Evolutionary conservation across 2,797 vertebrate species (phyloP), one percentile per base, ranked within the genome.

Genomic region (Tokudaia muenninki): DNA sequence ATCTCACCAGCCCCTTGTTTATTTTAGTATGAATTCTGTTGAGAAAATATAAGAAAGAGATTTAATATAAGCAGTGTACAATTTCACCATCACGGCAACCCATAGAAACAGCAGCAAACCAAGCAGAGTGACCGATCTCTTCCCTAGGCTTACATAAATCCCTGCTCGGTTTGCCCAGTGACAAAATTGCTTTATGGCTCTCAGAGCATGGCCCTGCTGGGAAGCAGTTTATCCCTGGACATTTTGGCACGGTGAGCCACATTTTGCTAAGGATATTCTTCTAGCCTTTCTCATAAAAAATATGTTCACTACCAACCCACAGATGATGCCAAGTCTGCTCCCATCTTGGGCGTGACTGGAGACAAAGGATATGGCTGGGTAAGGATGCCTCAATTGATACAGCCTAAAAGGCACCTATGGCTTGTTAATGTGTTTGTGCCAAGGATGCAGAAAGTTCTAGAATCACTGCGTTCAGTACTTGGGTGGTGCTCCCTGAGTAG

Each of bases 211-310:
- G 6, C 50, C 29, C 37, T n/a, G 22, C 55, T 65, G 50, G 11
- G 19, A 14, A 50, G 24, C 37, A 21, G 31, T 6, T 22, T 2
- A 29, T 57, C 22, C 31, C 50, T 81, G 17, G 57, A 52, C 14
- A 26, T 79, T 80, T 96, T 80, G 37, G 19, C 37, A 57, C 6
- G 4, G 57, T 3, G 19, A 52, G 50, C 14, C 57, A 75, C 84
- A 65, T 61, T 93, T 96, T 87, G 37, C 74, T 55, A 86, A 81
- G 2, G 2, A 72, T 37, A 50, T 84, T 89, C 26, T 91, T 31
- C 19, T 16, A 78, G n/a, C 5, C 19, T 86, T 92, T 75, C n/a
- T 79, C 34, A 50, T 37, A 95, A 93, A 92, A 92, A 67, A 50
- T 77, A 31, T 12, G 52, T 84, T 37, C 80, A 10, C 4, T 17